phyloP scores from a whole-genome alignment of 1,140 invertebrate species.

The Ips typographus region DNA sequence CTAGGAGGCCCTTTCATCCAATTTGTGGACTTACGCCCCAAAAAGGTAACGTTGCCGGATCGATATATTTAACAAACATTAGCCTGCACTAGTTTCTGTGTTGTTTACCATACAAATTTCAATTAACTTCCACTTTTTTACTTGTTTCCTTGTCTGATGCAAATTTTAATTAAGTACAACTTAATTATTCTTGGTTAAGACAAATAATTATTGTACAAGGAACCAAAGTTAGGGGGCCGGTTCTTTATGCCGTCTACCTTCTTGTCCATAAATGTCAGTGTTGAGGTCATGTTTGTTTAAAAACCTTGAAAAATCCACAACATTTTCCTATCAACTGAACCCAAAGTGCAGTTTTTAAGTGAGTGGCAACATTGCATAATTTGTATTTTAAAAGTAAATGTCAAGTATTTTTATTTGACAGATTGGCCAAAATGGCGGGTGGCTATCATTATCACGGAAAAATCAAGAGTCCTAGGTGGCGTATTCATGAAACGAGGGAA shows the following conservation, averaged over 20 bases:
- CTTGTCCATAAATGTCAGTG: slow-evolving; percentile 28
- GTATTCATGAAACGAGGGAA: no score
- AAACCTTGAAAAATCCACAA: neutral
- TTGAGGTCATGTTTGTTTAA: slow-evolving; percentile 24
- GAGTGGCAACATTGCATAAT: neutral
- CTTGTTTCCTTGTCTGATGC: neutral
- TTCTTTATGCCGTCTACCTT: slow-evolving; percentile 20
- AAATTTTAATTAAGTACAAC: neutral
- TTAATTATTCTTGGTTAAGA: neutral
- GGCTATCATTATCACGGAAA: neutral
- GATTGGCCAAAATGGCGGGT: neutral
- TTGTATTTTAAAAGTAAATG: neutral
- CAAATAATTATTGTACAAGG: slow-evolving; percentile 1
- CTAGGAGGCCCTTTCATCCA: neutral
- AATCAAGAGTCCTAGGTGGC: no score
- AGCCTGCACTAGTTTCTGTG: neutral
- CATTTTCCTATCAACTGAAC: neutral
- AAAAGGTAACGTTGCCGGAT: slow-evolving; percentile 6
- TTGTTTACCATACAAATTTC: slow-evolving; percentile 1
- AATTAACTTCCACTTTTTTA: neutral
- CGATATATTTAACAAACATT: slow-evolving; percentile 6
- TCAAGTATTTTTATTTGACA: neutral
- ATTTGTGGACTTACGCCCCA: slow-evolving; percentile 10
- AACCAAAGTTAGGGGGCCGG: neutral
- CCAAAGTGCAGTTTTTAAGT: neutral